Evolutionary conservation across 2,797 vertebrate genomes (phyloP).

Genomic region (Melanotaenia boesemani): DNA sequence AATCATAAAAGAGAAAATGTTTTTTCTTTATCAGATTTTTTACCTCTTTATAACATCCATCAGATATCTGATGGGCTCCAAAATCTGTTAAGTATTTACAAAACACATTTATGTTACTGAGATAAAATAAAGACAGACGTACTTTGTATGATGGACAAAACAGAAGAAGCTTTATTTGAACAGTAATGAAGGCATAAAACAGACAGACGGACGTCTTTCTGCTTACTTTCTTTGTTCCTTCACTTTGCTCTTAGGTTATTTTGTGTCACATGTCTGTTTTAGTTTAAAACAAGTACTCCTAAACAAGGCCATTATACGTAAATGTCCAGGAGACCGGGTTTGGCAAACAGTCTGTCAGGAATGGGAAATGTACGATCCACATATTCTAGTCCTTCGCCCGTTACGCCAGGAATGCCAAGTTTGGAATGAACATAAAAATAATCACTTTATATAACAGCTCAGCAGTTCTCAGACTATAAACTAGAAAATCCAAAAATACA

Average conservation of each 20-base stretch:
- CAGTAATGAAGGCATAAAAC: slow-evolving; percentile 65
- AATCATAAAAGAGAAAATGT: no score
- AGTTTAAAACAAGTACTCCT: slow-evolving; percentile 14
- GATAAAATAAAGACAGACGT: not conserved
- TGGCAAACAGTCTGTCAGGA: not conserved
- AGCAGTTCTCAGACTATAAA: slow-evolving; percentile 9
- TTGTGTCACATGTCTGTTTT: slow-evolving; percentile 8
- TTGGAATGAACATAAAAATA: slow-evolving; percentile 20
- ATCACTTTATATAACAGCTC: slow-evolving; percentile 20
- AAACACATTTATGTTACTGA: not conserved
- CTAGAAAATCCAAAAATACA: slow-evolving; percentile 11
- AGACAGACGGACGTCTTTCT: slow-evolving; percentile 41
- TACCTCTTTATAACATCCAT: no score
- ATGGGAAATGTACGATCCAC: not conserved
- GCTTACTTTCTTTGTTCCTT: not conserved
- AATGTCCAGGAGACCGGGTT: not conserved
- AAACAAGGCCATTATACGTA: not conserved
- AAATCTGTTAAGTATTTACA: no score
- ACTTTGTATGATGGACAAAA: slow-evolving; percentile 30
- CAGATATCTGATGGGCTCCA: no score
- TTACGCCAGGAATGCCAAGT: not conserved
- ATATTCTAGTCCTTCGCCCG: slow-evolving; percentile 10
- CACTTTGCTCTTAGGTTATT: not conserved
- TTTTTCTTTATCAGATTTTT: no score
- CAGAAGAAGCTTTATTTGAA: slow-evolving; percentile 66